Conservation (phyloP, 2,888 invertebrate genomes). For the Conistra vaccinii region DNA sequence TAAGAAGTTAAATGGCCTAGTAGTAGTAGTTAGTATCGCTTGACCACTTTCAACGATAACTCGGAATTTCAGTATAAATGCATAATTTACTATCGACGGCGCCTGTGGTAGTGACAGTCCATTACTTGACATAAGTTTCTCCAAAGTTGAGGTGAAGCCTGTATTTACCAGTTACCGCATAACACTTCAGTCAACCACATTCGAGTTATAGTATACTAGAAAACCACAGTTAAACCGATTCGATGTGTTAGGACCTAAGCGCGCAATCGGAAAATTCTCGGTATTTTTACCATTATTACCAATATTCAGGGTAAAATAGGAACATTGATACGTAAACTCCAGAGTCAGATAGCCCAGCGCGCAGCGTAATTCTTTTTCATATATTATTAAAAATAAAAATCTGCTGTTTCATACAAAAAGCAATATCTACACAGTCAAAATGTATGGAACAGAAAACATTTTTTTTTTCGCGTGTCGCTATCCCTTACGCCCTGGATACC, state of each 20-base stretch:
- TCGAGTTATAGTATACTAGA: not conserved
- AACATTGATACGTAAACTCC: not conserved
- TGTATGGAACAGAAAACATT: not conserved
- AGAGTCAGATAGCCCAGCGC: too few species aligned
- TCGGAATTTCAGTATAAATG: not conserved
- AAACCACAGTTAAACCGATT: not conserved
- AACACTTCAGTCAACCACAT: conserved; percentile 6
- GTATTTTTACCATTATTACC: not conserved
- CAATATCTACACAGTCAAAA: not conserved
- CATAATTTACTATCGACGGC: not conserved
- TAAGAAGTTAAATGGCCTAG: not conserved
- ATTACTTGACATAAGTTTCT: not conserved
- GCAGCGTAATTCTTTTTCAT: not conserved
- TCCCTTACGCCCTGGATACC: not conserved
- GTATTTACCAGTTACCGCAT: conserved; percentile 19
- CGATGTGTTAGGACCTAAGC: not conserved
- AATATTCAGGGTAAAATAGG: not conserved
- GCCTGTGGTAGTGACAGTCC: not conserved
- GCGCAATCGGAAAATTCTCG: not conserved
- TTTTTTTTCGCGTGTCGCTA: not conserved
- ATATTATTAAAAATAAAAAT: not conserved
- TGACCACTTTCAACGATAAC: not conserved
- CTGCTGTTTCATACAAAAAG: not conserved
- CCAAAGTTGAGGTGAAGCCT: conserved; percentile 4
- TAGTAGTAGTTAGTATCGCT: too few species aligned